A percentile compares a stretch with the other conserved stretches of the same genome.
phyloP scores from a whole-genome alignment of 2,113 vertebrate genomes.

The Climacteris rufus region DNA sequence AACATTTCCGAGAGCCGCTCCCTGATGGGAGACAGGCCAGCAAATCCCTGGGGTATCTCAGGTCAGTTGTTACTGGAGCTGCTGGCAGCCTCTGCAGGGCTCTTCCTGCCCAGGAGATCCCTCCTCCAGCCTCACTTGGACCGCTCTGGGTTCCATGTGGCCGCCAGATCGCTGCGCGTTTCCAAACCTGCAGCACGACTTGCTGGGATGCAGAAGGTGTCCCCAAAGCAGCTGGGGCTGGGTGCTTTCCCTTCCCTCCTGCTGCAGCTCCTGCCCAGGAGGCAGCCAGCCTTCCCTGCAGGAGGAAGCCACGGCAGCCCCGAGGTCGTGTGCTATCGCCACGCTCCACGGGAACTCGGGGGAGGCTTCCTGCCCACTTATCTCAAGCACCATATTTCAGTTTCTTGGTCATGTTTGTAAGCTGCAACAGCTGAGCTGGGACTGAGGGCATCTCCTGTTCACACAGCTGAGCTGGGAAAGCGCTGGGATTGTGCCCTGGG shows the following conservation, averaged over 20 bases:
- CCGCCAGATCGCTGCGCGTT: rapidly evolving
- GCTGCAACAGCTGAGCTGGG: not conserved
- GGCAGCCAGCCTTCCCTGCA: not conserved
- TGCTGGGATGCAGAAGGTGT: not conserved
- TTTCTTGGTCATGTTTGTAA: not conserved
- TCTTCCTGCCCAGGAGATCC: not conserved
- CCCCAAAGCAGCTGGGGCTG: not conserved
- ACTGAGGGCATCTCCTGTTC: not conserved
- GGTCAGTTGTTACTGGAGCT: not conserved
- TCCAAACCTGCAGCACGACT: not conserved
- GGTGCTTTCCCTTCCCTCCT: not conserved
- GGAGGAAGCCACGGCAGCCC: not conserved
- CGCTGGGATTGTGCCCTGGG: not conserved
- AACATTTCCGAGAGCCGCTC: not conserved
- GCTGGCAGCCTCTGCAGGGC: not conserved
- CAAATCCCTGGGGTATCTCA: not conserved
- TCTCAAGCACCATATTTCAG: not conserved
- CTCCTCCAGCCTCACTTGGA: not conserved
- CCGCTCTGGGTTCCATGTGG: not conserved
- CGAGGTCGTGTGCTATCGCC: not conserved
- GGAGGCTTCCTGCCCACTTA: constrained; percentile 16
- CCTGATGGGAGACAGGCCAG: constrained; percentile 6
- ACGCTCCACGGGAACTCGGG: not conserved
- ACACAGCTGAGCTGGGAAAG: not conserved
- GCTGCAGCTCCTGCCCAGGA: not conserved